These are phyloP conservation scores for Decapterus maruadsi DNA, from an alignment of 2,797 vertebrate genomes.

Conservation along the genomic window DNA sequence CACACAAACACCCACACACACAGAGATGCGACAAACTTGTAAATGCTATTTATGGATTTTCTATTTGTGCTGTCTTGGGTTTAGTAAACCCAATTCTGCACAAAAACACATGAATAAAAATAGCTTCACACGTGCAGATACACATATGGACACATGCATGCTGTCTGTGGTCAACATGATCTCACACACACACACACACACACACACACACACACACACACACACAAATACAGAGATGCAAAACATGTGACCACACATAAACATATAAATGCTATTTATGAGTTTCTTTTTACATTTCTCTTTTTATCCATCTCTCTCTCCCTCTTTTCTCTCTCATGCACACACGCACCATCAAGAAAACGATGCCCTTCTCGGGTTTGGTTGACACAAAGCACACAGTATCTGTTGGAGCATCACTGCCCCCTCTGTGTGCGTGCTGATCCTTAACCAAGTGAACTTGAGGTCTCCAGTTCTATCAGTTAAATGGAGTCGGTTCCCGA, in stretches of 20 bases:
- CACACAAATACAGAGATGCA: constrained; percentile 45
- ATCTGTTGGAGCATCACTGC: constrained; percentile 55
- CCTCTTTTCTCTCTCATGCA: background rate
- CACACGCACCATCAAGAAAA: constrained; percentile 12
- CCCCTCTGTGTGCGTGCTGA: constrained; percentile 49
- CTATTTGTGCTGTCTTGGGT: constrained; percentile 31
- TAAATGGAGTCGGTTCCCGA: constrained; percentile 60
- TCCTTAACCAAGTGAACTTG: constrained; percentile 61
- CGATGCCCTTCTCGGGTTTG: constrained; percentile 19
- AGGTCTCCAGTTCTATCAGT: constrained; percentile 58
- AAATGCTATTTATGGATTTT: constrained; percentile 56
- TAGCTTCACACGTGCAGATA: constrained; percentile 12
- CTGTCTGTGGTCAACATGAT: constrained; percentile 32
- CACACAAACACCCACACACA: constrained; percentile 18
- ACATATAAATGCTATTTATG: constrained; percentile 48
- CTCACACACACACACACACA: constrained; percentile 30
- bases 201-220: constrained; percentile 37
- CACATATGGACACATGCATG: background rate
- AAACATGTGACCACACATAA: constrained; percentile 50
- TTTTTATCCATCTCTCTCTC: background rate
- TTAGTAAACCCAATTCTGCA: constrained; percentile 14
- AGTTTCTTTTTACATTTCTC: constrained; percentile 16
- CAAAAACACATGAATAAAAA: constrained; percentile 21
- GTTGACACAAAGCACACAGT: constrained; percentile 55
- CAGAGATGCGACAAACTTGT: constrained; percentile 29